Evolutionary conservation across 1,140 invertebrate genomes (phyloP), one percentile per base, ranked within the genome.

Genomic region (Drosophila orena): DNA sequence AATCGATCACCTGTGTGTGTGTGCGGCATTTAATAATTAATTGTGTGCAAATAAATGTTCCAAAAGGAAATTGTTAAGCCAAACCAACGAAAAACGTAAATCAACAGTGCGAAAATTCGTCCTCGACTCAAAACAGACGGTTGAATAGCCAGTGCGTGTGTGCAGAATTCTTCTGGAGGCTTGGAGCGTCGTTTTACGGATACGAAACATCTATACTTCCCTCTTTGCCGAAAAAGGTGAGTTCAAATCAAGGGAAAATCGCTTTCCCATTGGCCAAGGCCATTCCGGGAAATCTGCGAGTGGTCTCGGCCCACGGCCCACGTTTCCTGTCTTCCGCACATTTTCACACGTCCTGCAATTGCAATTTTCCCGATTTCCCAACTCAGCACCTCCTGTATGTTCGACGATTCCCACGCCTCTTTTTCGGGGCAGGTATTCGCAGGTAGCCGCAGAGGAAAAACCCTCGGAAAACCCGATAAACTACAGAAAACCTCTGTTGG

Each of bases 321-420:
- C 72, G 65, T 76, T 84, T 84, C 80, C 80, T 84, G 76, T 84
- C 80, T 76, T 79, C 76, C 76, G 65, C 60, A 70, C 78, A 85
- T 81, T 86, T 81, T 75, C 83, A 81, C 78, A 88, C 78, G 74
- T 86, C 49, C 61, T 73, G 64, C 83, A 89, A 83, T 86, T 86
- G 81, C 83, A 78, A 83, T 88, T 55, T 47, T 58, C 50, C 22
- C 37, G 15, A 76, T 75, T 49, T 55, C 24, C 15, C 12, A 20
- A 12, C 42, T 42, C 30, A 43, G 11, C 37, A 12, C 22, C 35
- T 11, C 40, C 7, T 42, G 30, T 34, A 27, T 70, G 70, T 53
- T 27, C 11, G 58, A 58, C 49, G 42, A 47, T 86, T 88, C 83
- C 83, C 79, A 86, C 81, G 78, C 81, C 78, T 66, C 24, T 52